phyloP scores from a whole-genome alignment of 2,888 invertebrate genomes.

The Stenurella melanura region DNA sequence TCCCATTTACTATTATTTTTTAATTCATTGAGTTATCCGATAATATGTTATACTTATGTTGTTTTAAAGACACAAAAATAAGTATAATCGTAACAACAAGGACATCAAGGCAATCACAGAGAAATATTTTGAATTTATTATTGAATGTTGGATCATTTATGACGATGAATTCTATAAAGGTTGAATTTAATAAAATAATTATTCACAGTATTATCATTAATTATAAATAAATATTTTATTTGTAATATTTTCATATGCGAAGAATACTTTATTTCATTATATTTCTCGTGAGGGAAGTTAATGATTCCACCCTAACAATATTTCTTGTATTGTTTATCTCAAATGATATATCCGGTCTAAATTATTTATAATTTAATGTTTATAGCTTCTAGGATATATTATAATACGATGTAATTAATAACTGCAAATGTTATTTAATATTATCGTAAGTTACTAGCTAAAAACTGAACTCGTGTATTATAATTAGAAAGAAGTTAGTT shows the following conservation, averaged over 20 bases:
- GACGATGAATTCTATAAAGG: too few species aligned
- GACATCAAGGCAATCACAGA: too few species aligned
- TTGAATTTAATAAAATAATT: too few species aligned
- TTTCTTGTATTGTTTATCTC: background rate
- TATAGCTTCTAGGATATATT: constrained; percentile 20
- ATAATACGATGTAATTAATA: constrained; percentile 20
- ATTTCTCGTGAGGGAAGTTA: background rate
- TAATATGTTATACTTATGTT: too few species aligned
- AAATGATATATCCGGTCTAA: constrained; percentile 8
- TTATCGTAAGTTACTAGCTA: constrained; percentile 5
- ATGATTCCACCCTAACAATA: background rate
- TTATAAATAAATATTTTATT: background rate
- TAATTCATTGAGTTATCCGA: too few species aligned
- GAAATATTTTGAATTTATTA: too few species aligned
- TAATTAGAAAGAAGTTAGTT: background rate
- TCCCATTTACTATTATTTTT: too few species aligned
- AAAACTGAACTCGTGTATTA: constrained; percentile 13
- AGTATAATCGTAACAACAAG: too few species aligned
- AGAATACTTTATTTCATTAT: too few species aligned
- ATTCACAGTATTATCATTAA: too few species aligned
- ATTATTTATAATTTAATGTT: constrained; percentile 19
- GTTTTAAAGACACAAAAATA: too few species aligned
- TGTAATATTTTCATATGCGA: background rate
- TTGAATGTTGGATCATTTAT: too few species aligned
- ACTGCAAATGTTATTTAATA: constrained; percentile 24